A percentile compares a stretch with the other conserved stretches of the same genome.
phyloP scores from a whole-genome alignment of 2,113 vertebrate species.

The Gorsachius goisagi region DNA sequence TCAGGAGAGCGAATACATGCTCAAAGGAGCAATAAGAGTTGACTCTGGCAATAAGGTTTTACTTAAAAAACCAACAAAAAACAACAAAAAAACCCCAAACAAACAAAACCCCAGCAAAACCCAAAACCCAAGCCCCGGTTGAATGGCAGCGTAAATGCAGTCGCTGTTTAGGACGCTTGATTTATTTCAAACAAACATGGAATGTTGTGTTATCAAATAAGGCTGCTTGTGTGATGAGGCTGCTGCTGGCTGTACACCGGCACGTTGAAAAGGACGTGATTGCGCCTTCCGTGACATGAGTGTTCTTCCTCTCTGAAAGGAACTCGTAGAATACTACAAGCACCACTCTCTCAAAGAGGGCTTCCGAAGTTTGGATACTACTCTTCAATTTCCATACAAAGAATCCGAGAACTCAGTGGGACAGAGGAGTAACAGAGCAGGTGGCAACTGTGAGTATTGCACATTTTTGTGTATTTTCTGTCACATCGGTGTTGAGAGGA shows the following conservation, averaged over 20 bases:
- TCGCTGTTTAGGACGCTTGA: background rate
- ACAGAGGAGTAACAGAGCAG: constrained; percentile 75
- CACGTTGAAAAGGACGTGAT: background rate
- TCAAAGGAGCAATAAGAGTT: constrained; percentile 5
- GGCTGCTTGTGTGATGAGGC: background rate
- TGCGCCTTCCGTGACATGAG: background rate
- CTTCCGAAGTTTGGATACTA: constrained; percentile 93
- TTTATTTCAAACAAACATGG: background rate
- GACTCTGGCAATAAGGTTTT: background rate
- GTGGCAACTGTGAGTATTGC: constrained; percentile 84
- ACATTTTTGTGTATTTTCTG: background rate
- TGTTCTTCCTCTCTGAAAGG: constrained; percentile 71
- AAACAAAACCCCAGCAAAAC: background rate
- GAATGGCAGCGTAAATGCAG: background rate
- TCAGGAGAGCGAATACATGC: background rate
- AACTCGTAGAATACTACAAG: constrained; percentile 95
- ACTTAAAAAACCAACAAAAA: background rate
- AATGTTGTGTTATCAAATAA: background rate
- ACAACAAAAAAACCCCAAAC: background rate
- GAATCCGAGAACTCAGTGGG: constrained; percentile 81
- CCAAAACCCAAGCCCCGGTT: background rate
- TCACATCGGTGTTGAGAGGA: background rate
- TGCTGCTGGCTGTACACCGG: background rate
- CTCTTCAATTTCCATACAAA: constrained; percentile 90
- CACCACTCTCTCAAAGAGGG: constrained; percentile 95